Evolutionary conservation across 2,113 vertebrate species (phyloP).

Genomic region (Peromyscus californicus): DNA sequence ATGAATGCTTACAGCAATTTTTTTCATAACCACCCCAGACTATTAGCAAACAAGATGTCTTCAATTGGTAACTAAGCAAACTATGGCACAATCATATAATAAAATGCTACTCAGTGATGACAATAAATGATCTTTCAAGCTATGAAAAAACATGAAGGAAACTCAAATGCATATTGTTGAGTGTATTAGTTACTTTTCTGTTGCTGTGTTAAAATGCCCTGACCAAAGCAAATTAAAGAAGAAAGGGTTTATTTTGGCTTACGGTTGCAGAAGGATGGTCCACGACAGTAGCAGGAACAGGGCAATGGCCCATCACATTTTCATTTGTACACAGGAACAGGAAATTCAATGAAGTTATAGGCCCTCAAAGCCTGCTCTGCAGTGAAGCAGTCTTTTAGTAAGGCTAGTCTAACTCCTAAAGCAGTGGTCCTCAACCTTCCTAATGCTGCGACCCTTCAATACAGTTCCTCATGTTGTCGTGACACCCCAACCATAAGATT

Average conservation of each 20-base stretch:
- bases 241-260: background rate
- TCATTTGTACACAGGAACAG: background rate
- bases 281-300: background rate
- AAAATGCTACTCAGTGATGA: background rate
- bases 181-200: background rate
- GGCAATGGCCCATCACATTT: no score
- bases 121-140: background rate
- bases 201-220: background rate
- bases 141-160: background rate
- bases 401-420: background rate
- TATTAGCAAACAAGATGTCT: background rate
- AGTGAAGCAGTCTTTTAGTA: background rate
- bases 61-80: background rate
- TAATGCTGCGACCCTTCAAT: background rate
- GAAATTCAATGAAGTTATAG: background rate
- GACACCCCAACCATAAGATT: background rate
- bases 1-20: background rate
- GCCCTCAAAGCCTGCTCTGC: background rate
- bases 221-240: background rate
- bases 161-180: background rate
- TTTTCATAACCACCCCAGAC: background rate
- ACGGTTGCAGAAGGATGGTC: background rate
- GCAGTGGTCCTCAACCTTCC: background rate
- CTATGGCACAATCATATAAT: background rate
- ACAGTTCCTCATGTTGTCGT: background rate